Percentiles rank a stretch among this genome's conserved stretches.
These are phyloP conservation scores for Dinothrombium tinctorium DNA, from an alignment of 1,140 invertebrate genomes.

Conservation along the genomic window DNA sequence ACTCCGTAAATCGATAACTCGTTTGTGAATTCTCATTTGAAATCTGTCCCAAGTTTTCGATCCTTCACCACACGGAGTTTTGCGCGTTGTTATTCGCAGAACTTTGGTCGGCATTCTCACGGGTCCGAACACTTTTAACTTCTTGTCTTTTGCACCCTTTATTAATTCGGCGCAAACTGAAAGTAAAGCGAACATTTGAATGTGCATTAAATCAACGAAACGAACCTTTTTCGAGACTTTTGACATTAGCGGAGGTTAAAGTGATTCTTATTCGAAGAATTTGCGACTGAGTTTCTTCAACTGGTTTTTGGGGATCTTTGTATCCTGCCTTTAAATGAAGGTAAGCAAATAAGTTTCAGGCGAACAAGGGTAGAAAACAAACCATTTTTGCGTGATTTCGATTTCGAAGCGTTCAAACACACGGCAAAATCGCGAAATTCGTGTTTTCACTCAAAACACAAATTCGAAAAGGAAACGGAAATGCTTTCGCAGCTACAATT, in stretches of 20 bases:
- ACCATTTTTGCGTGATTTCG: no score
- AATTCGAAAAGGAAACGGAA: no score
- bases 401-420: no score
- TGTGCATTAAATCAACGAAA: background rate
- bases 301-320: no score
- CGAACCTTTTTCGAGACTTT: slow-evolving; percentile 78
- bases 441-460: no score
- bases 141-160: slow-evolving; percentile 83
- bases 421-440: no score
- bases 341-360: no score
- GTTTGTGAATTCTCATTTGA: slow-evolving; percentile 94
- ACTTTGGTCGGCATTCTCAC: slow-evolving; percentile 87
- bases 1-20: slow-evolving; percentile 91
- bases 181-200: slow-evolving; percentile 16
- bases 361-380: no score
- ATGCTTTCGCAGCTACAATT: no score
- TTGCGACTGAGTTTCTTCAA: no score
- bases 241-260: slow-evolving; percentile 84
- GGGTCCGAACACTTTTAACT: slow-evolving; percentile 83
- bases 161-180: slow-evolving; percentile 84
- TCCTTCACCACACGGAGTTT: slow-evolving; percentile 99
- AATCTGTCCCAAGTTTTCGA: slow-evolving; percentile 98
- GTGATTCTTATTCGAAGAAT: slow-evolving; percentile 92
- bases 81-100: slow-evolving; percentile 88
- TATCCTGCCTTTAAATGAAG: no score